A percentile compares a stretch with the other conserved stretches of the same genome.
Conservation (phyloP, 64 coral and sea anemone genomes). For the Stylophora pistillata region DNA sequence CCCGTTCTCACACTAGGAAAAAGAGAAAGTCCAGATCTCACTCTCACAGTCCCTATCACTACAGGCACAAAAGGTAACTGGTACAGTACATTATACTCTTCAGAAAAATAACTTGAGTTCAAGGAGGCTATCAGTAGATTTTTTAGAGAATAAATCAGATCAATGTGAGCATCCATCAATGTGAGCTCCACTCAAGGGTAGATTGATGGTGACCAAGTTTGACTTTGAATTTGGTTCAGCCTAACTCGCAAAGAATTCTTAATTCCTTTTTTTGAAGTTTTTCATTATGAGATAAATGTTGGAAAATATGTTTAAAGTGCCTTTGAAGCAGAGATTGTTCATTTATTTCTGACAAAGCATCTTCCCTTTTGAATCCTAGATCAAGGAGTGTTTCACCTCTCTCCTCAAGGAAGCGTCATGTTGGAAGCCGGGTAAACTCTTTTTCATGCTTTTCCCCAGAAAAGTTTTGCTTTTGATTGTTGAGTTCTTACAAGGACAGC, state of each 20-base stretch:
- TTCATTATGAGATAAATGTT: too few relatives aligned
- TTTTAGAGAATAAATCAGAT: too few relatives aligned
- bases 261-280: too few relatives aligned
- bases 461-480: background rate
- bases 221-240: too few relatives aligned
- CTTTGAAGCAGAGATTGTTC: background rate
- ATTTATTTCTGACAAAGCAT: background rate
- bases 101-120: too few relatives aligned
- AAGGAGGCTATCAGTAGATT: too few relatives aligned
- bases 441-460: background rate
- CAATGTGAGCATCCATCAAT: too few relatives aligned
- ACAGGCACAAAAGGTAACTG: slow-evolving; percentile 50
- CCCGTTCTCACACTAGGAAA: slow-evolving; percentile 32
- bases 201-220: too few relatives aligned
- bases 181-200: too few relatives aligned
- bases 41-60: slow-evolving; percentile 90
- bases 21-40: slow-evolving; percentile 70
- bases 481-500: background rate
- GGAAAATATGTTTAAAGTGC: too few relatives aligned
- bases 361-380: background rate
- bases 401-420: slow-evolving; percentile 28
- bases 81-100: background rate
- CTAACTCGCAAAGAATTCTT: too few relatives aligned
- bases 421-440: slow-evolving; percentile 16
- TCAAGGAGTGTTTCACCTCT: slow-evolving; percentile 27